Conservation (phyloP, 2,888 invertebrate genomes). For the Labia minor region DNA sequence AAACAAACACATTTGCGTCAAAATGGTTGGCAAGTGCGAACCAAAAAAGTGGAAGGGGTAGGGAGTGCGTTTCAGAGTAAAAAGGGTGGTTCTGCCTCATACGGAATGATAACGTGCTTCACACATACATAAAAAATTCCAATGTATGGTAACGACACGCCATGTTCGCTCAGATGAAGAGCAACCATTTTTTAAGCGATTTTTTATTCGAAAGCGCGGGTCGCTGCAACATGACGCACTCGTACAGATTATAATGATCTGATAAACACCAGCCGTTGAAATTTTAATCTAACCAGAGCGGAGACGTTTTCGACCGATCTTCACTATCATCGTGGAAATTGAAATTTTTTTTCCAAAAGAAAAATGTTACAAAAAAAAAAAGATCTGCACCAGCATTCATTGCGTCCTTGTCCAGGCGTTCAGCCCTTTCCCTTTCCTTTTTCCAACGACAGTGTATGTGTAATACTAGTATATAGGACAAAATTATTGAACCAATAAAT, state of each 20-base stretch:
- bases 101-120: conserved; percentile 5
- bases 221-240: neutral
- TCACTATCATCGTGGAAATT: neutral
- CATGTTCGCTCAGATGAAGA: conserved; percentile 4
- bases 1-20: conserved; percentile 13
- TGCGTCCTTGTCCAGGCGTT: neutral
- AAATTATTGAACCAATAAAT: neutral
- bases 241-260: neutral
- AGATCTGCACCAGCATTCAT: neutral
- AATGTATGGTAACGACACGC: neutral
- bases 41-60: neutral
- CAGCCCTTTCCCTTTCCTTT: neutral
- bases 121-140: neutral
- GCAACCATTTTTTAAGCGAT: conserved; percentile 1
- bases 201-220: neutral
- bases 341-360: neutral
- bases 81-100: neutral
- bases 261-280: conserved; percentile 7
- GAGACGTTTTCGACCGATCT: neutral
- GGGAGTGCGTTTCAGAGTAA: neutral
- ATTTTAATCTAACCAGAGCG: neutral
- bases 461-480: neutral
- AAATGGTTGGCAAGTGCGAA: conserved; percentile 1
- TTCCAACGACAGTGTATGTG: neutral
- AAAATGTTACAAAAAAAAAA: neutral